These are phyloP conservation scores for Monoplex corrugatus DNA, from an alignment of 2,888 invertebrate species.

Conservation along the genomic window DNA sequence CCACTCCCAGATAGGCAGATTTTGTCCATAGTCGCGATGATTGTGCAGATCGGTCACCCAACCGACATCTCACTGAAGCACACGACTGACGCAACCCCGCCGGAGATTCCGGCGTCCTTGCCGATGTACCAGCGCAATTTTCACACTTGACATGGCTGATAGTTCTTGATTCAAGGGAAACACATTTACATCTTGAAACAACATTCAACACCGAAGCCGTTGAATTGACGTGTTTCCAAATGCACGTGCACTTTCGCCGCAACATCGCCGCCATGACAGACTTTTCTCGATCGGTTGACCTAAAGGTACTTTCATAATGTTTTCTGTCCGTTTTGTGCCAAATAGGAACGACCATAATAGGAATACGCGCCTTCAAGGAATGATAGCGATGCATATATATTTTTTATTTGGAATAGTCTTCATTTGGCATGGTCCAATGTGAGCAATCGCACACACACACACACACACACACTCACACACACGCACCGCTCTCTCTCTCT, in stretches of 20 bases:
- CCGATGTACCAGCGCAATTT: slow-evolving; percentile 17
- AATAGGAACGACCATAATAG: slow-evolving; percentile 7
- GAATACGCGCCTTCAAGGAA: neutral
- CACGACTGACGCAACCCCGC: slow-evolving; percentile 34
- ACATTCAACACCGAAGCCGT: neutral
- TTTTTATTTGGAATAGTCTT: slow-evolving; percentile 64
- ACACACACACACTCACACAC: neutral
- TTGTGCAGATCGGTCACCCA: neutral
- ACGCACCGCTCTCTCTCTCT: slow-evolving; percentile 35
- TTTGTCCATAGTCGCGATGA: neutral
- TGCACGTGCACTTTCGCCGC: slow-evolving; percentile 38
- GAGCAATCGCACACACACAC: neutral
- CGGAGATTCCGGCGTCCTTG: neutral
- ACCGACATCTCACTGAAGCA: neutral
- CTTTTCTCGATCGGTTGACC: slow-evolving; percentile 29
- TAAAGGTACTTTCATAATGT: neutral
- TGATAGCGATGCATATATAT: slow-evolving; percentile 85
- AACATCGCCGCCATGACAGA: slow-evolving; percentile 43
- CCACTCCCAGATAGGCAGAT: too few species aligned
- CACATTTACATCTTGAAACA: neutral
- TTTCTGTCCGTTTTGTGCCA: neutral
- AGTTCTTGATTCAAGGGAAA: neutral
- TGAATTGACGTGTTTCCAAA: slow-evolving; percentile 40
- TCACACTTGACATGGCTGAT: neutral
- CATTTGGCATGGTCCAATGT: too few species aligned